phyloP scores from a whole-genome alignment of 2,797 vertebrate species.

The Eidolon dupreanum region DNA sequence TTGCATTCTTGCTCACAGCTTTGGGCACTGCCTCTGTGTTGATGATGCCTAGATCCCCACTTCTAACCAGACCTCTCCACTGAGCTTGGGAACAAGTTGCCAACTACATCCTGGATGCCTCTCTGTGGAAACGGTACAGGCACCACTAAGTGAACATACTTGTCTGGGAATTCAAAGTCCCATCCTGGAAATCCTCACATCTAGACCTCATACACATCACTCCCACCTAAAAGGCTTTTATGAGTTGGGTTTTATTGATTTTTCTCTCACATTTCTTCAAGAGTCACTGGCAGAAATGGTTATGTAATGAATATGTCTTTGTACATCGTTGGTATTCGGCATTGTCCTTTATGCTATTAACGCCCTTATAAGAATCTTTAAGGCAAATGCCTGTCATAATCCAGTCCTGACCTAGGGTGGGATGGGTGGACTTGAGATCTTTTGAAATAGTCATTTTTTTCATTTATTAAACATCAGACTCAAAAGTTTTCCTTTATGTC shows the following conservation, averaged over 20 bases:
- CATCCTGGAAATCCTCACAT: neutral
- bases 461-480: neutral
- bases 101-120: neutral
- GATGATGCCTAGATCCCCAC: neutral
- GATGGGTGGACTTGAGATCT: neutral
- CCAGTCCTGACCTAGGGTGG: neutral
- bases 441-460: neutral
- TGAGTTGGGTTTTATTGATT: neutral
- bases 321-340: no score
- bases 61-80: neutral
- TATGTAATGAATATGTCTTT: neutral
- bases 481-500: neutral
- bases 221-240: neutral
- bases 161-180: neutral
- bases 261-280: neutral
- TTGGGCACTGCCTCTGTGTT: neutral
- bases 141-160: accelerated
- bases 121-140: neutral
- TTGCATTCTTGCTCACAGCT: neutral
- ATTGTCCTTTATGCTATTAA: neutral
- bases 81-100: neutral
- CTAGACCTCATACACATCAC: neutral
- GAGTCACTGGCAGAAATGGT: neutral
- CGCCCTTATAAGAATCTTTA: neutral
- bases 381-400: neutral